phyloP scores from a whole-genome alignment of 2,888 invertebrate species.

The Halictus quadricinctus region DNA sequence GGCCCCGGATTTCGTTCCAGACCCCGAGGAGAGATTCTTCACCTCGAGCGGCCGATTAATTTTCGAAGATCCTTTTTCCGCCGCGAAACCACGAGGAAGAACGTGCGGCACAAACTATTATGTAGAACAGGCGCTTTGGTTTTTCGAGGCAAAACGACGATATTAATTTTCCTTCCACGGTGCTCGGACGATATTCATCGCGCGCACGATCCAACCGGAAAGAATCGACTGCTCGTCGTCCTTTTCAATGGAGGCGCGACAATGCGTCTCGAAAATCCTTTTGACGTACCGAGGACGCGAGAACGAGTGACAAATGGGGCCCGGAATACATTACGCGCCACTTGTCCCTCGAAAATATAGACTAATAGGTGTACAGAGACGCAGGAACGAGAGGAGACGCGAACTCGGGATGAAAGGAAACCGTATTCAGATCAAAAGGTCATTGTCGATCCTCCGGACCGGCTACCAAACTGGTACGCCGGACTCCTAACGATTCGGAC shows the following conservation, averaged over 20 bases:
- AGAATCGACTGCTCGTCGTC: constrained; percentile 20
- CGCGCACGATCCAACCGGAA: constrained; percentile 10
- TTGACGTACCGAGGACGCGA: constrained; percentile 32
- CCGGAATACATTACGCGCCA: constrained; percentile 66
- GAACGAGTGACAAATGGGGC: constrained; percentile 64
- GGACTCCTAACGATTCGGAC: background rate
- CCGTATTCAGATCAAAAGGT: constrained; percentile 58
- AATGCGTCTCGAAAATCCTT: constrained; percentile 58
- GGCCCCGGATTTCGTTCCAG: constrained; percentile 6
- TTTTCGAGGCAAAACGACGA: constrained; percentile 26
- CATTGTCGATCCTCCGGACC: constrained; percentile 9
- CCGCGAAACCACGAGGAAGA: background rate
- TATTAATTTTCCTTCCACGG: constrained; percentile 40
- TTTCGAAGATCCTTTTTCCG: background rate
- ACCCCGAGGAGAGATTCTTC: background rate
- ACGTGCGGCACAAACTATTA: background rate
- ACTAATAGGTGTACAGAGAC: constrained; percentile 64
- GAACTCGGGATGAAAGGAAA: constrained; percentile 53
- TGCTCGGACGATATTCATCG: constrained; percentile 5
- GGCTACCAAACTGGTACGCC: constrained; percentile 33
- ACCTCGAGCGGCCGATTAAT: constrained; percentile 30
- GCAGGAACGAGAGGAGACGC: constrained; percentile 52
- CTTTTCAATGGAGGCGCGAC: constrained; percentile 55
- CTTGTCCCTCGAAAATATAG: constrained; percentile 66
- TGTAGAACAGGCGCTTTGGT: background rate